These are phyloP conservation scores for Artibeus jamaicensis DNA, from an alignment of 2,797 vertebrate genomes.

Conservation along the genomic window DNA sequence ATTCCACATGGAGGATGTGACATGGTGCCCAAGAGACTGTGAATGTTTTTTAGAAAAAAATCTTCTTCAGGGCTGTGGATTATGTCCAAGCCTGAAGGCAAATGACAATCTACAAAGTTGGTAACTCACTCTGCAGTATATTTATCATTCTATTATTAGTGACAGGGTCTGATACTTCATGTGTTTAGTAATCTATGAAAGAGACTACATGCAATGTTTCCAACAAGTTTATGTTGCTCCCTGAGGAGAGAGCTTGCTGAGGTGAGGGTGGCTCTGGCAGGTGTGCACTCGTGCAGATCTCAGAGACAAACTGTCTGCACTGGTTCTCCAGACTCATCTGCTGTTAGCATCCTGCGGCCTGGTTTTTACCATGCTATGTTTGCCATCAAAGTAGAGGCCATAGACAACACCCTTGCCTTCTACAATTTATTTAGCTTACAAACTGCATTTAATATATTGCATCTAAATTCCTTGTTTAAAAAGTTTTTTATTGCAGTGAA, in stretches of 20 bases:
- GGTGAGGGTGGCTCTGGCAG: not conserved
- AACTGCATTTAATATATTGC: not conserved
- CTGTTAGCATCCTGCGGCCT: not conserved
- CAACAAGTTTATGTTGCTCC: not conserved
- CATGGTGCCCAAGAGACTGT: not conserved
- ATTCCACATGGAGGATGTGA: not conserved
- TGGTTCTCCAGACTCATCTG: not conserved
- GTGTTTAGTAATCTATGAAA: not conserved
- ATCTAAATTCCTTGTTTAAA: not conserved
- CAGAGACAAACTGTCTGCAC: not conserved
- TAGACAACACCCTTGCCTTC: not conserved
- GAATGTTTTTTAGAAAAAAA: not conserved
- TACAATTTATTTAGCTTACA: not conserved
- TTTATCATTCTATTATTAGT: not conserved
- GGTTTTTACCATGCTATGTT: not conserved
- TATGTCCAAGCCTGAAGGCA: not conserved
- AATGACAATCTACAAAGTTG: fast-evolving
- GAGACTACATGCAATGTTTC: not conserved
- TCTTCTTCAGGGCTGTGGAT: not conserved
- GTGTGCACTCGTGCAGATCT: not conserved
- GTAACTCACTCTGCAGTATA: no score
- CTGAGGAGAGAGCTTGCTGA: not conserved
- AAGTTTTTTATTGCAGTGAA: not conserved
- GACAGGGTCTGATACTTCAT: no score
- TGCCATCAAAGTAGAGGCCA: not conserved